A percentile compares a stretch with the other conserved stretches of the same genome.
Evolutionary conservation across 2,888 invertebrate genomes (phyloP).

Genomic region (Thymelicus sylvestris): DNA sequence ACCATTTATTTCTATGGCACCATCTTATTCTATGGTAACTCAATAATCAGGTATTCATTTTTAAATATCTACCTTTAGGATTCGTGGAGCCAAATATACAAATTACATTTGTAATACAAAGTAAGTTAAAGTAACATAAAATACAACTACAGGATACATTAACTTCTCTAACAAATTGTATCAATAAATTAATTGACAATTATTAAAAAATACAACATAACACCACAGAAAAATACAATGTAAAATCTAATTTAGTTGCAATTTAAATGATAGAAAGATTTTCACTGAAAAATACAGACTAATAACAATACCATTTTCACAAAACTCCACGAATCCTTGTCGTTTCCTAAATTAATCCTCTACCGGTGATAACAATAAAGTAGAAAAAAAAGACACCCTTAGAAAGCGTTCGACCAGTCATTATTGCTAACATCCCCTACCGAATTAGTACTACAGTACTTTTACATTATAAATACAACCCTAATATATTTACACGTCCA

Average conservation of each 20-base stretch:
- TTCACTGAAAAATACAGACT: slow-evolving; percentile 2
- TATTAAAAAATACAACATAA: slow-evolving; percentile 12
- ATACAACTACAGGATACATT: slow-evolving; percentile 8
- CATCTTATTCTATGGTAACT: slow-evolving; percentile 81
- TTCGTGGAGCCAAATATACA: slow-evolving; percentile 29
- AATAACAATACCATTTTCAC: neutral
- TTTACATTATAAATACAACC: slow-evolving; percentile 69
- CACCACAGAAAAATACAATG: slow-evolving; percentile 6
- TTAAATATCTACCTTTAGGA: slow-evolving; percentile 35
- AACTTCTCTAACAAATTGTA: neutral
- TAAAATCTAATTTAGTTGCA: neutral
- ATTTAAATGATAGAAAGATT: neutral
- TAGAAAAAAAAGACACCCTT: slow-evolving; percentile 46
- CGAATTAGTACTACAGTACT: slow-evolving; percentile 64
- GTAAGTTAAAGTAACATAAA: slow-evolving; percentile 17
- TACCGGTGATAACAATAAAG: slow-evolving; percentile 46
- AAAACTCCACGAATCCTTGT: slow-evolving; percentile 36
- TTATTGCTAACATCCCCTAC: slow-evolving; percentile 79
- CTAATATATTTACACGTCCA: slow-evolving; percentile 76
- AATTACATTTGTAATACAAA: slow-evolving; percentile 13
- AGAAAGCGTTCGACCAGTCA: slow-evolving; percentile 76
- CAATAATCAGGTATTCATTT: slow-evolving; percentile 65
- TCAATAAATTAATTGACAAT: neutral
- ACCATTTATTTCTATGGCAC: slow-evolving; percentile 71
- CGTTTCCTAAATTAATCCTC: slow-evolving; percentile 44